Base-by-base conservation (phyloP, 2,888 invertebrate genomes). In the Andrena haemorrhoa region DNA sequence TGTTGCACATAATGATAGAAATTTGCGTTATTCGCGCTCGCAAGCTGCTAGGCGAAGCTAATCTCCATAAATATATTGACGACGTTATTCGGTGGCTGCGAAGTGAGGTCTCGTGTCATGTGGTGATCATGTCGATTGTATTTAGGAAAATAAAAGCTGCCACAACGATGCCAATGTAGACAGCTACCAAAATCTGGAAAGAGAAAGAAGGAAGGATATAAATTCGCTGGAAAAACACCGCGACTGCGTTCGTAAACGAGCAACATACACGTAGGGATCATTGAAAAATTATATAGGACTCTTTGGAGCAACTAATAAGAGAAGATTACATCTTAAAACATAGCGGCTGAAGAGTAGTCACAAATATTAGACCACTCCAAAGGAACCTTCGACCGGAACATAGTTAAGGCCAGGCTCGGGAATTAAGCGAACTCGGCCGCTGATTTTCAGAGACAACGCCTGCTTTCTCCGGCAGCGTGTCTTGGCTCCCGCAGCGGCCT, bases 71-170 rank as follows among this genome's bases (percentile, higher is more conserved):
- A 74, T 66, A 74, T 66, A 71, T 66, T 5, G 53, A 64, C 61
- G 58, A 73, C 51, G 71, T 31, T 70, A 66, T 75, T 47, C 64
- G 49, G 64, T 84, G 69, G 72, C 71, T 87, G 83, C 88, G 65
- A 70, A 86, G 84, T 76, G 60, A 79, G 82, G 73, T 86, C 83
- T 85, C 41, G 78, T 88, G 90, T 90, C 90, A 91, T 87, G 89
- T 89, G 82, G 80, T 84, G 82, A 83, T 83, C 91, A 90, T 91
- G 79, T 88, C 87, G 77, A 82, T 75, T 29, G 61, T 72, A 81
- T 86, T 82, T 70, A 60, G 53, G 56, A 80, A 82, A 76, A 74
- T 75, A 77, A 63, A 81, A 88, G 80, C 71, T 74, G 82, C 82
- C 84, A 73, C 83, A 63, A 70, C 72, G 74, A 76, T 49, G 70